Conservation (phyloP, 2,797 vertebrate species). For the Malurus leucopterus region DNA sequence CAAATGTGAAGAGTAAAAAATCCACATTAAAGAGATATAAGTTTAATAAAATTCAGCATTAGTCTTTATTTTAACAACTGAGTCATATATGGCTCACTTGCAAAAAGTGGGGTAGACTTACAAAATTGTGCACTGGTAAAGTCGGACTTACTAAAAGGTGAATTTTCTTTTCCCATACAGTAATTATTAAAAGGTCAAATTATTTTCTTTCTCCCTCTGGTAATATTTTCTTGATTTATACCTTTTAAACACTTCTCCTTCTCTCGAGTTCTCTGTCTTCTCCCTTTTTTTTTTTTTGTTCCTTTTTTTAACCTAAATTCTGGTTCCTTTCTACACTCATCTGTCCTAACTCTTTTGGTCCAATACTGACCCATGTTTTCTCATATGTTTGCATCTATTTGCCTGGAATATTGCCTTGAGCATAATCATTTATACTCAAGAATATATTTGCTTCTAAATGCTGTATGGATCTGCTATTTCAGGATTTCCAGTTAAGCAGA, state of each 20-base stretch:
- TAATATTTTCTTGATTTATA: not conserved
- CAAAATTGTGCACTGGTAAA: not conserved
- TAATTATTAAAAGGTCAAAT: not conserved
- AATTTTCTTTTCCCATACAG: not conserved
- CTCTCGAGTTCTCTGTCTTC: not conserved
- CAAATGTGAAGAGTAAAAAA: slow-evolving; percentile 3
- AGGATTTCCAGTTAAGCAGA: not conserved
- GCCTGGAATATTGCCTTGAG: not conserved
- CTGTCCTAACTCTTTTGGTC: not conserved
- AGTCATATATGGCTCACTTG: slow-evolving; percentile 1
- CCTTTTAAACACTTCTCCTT: not conserved
- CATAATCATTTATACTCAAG: not conserved
- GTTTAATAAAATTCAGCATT: slow-evolving; percentile 6
- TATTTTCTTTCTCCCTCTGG: not conserved
- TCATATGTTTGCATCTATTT: not conserved
- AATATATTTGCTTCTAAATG: not conserved
- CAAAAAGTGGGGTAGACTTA: not conserved
- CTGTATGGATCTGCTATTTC: not conserved
- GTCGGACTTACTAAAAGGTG: not conserved
- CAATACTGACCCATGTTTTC: not conserved
- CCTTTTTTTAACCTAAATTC: not conserved
- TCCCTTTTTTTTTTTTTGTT: not conserved
- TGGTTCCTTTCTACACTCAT: not conserved
- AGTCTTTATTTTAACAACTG: slow-evolving; percentile 26
- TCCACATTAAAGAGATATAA: slow-evolving; percentile 22